Base-by-base conservation (phyloP, 2,888 invertebrate species). In the Plebejus melissa region DNA sequence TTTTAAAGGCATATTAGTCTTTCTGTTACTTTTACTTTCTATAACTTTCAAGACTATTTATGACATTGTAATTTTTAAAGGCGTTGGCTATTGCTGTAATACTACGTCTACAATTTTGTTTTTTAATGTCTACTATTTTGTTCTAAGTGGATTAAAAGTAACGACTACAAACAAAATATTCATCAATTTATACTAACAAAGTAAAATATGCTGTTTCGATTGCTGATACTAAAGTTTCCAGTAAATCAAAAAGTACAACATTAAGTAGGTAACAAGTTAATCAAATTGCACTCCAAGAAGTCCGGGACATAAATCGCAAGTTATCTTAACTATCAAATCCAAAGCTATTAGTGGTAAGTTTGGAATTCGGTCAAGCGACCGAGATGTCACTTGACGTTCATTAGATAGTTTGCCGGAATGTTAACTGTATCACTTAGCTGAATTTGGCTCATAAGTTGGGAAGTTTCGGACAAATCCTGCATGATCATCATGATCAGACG, bases 401-500 rank as follows among this genome's bases (percentile, higher is more conserved):
- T 71, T 71, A 71, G 41, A 46, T 71, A 71, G 46, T 71, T 71
- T 71, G n/a, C 41, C 22, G 70, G 46, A 38, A 71, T 71, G 70
- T 71, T 41, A 65, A 65, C 65, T 11, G 65, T 46, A 46, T 41
- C 70, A 71, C 22, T 71, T 46, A 71, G 22, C 46, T 46, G 41
- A 46, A 71, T 22, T 46, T 41, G 7, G 22, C 41, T 46, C 46
- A 75, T 65, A 50, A 69, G 38, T 16, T 36, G 46, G 5, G 46
- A 60, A 71, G 11, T 28, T 41, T 70, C 2, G 22, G 22, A 22
- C 22, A 13, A 9, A 22, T 11, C 38, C 36, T 38, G 4, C 4
- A 36, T 16, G 38, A 3, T 41, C 36, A 22, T 46, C 22, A 54
- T 46, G 54, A 54, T 46, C 9, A 46, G 46, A 3, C 46, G 11